Percentiles rank a stretch among this genome's conserved stretches.
phyloP scores from a whole-genome alignment of 2,888 invertebrate genomes.

The Schizotus pectinicornis region DNA sequence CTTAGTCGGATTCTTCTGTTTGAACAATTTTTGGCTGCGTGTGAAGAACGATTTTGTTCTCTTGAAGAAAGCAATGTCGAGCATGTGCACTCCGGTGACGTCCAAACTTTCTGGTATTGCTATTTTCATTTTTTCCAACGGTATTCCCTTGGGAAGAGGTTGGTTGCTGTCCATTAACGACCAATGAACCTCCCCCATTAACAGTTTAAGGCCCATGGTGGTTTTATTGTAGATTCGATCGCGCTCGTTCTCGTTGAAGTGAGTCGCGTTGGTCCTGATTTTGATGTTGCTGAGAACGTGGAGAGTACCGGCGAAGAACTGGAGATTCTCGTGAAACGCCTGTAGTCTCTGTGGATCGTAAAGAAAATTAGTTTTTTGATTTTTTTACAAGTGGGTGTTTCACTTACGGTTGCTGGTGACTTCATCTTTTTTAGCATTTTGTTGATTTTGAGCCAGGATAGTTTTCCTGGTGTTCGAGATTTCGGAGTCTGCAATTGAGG shows the following conservation, averaged over 20 bases:
- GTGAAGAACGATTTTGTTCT: slow-evolving; percentile 66
- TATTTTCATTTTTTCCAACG: slow-evolving; percentile 55
- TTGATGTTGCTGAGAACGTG: slow-evolving; percentile 56
- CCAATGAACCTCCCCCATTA: slow-evolving; percentile 67
- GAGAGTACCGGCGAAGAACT: slow-evolving; percentile 61
- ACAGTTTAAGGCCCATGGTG: slow-evolving; percentile 56
- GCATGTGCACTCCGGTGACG: slow-evolving; percentile 63
- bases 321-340: slow-evolving; percentile 63
- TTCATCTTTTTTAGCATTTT: slow-evolving; percentile 7
- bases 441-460: slow-evolving; percentile 19
- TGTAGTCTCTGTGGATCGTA: slow-evolving; percentile 64
- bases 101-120: slow-evolving; percentile 61
- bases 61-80: slow-evolving; percentile 68
- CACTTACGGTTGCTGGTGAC: slow-evolving; percentile 1
- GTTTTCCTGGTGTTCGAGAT: background rate
- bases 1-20: slow-evolving; percentile 17
- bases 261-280: slow-evolving; percentile 51
- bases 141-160: slow-evolving; percentile 55
- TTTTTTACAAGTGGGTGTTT: background rate
- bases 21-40: slow-evolving; percentile 63
- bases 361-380: slow-evolving; percentile 1
- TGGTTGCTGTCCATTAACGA: slow-evolving; percentile 61
- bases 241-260: slow-evolving; percentile 49
- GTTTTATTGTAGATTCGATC: slow-evolving; percentile 58
- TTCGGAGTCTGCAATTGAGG: no score